Conservation (phyloP, 2,888 invertebrate species). For the Antheraea yamamai region DNA sequence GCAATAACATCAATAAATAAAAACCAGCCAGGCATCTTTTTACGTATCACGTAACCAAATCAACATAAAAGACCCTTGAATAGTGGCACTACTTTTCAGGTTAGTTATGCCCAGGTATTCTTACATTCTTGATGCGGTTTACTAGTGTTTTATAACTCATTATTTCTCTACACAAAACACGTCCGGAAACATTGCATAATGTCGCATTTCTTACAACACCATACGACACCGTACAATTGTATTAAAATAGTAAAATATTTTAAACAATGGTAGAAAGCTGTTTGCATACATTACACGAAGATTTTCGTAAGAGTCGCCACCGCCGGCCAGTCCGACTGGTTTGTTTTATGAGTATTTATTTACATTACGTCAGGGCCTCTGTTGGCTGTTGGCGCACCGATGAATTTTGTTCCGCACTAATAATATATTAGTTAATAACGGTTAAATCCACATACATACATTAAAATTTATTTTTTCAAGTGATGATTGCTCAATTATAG, state of each 20-base stretch:
- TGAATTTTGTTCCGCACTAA: conserved; percentile 5
- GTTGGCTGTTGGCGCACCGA: not conserved
- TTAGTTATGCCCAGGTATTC: too few species aligned
- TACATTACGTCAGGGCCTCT: conserved; percentile 3
- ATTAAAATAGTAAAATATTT: conserved; percentile 9
- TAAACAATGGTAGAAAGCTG: conserved; percentile 21
- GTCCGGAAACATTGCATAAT: not conserved
- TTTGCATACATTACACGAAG: not conserved
- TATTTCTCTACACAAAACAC: not conserved
- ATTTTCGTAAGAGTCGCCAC: conserved; percentile 18
- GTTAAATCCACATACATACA: not conserved
- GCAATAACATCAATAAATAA: too few species aligned
- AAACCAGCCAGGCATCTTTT: too few species aligned
- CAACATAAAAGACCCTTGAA: too few species aligned
- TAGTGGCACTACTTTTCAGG: too few species aligned
- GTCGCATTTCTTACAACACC: not conserved
- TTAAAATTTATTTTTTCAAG: not conserved
- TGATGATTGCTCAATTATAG: not conserved
- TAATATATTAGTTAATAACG: not conserved
- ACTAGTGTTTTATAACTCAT: too few species aligned
- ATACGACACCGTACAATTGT: not conserved
- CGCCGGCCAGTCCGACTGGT: conserved; percentile 9
- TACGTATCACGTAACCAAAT: too few species aligned
- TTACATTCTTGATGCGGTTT: too few species aligned
- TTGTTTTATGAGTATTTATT: conserved; percentile 4